Evolutionary conservation across 2,888 invertebrate genomes (phyloP).

Genomic region (Crocallis elinguaria): DNA sequence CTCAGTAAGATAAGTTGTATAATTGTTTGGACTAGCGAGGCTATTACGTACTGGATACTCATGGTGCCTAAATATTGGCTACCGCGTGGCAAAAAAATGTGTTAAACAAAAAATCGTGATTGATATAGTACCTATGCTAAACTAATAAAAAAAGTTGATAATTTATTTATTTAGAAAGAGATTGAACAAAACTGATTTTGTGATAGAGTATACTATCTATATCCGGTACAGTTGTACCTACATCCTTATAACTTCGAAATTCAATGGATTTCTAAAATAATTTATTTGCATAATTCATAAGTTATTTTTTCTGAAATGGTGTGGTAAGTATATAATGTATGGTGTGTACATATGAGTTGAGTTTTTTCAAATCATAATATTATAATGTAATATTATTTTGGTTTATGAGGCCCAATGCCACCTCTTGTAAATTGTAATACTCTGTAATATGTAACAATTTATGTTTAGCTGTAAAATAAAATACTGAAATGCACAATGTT

Average conservation of each 20-base stretch:
- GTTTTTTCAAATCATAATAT: no score
- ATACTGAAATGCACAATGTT: not conserved
- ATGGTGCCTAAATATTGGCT: constrained; percentile 20
- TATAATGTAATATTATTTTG: not conserved
- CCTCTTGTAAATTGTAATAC: not conserved
- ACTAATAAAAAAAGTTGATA: no score
- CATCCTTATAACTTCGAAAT: not conserved
- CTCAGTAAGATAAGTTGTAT: not conserved
- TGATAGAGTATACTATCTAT: no score
- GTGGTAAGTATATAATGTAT: no score
- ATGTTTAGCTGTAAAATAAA: not conserved
- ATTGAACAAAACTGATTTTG: no score
- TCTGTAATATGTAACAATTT: not conserved
- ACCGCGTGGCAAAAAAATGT: not conserved
- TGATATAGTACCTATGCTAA: not conserved
- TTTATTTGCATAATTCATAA: not conserved
- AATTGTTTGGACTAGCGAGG: not conserved
- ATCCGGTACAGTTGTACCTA: no score
- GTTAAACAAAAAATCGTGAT: not conserved
- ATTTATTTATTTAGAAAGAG: no score
- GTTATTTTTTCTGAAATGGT: not conserved
- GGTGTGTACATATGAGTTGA: no score
- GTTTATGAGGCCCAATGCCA: not conserved
- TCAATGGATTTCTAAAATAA: not conserved
- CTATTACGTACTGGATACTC: not conserved